Conservation (phyloP, 1,140 invertebrate species). For the Zeugodacus cucurbitae region DNA sequence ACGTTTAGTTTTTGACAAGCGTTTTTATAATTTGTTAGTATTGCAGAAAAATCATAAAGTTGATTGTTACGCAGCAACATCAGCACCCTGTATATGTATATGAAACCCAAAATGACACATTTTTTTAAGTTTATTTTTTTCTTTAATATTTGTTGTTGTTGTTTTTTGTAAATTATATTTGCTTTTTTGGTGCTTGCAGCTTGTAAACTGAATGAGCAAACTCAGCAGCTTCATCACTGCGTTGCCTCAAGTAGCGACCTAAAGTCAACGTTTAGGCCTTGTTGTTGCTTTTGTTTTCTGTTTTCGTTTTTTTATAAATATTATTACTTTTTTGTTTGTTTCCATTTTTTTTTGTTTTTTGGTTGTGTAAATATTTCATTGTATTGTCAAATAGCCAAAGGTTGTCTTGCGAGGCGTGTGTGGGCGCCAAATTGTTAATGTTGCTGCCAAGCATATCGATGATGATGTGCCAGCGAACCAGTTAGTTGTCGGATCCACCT, state of each 20-base stretch:
- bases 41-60: background rate
- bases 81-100: background rate
- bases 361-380: no score
- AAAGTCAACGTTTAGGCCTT: background rate
- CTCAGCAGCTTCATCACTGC: background rate
- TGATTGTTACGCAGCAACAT: background rate
- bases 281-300: background rate
- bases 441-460: background rate
- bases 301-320: background rate
- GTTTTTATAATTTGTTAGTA: background rate
- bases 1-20: background rate
- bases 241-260: background rate
- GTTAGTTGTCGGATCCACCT: constrained; percentile 26
- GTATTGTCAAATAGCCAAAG: constrained; percentile 6
- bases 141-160: background rate
- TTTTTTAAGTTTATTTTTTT: background rate
- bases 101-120: background rate
- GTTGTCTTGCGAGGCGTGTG: constrained; percentile 16
- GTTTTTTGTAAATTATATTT: background rate
- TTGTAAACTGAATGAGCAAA: background rate
- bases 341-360: background rate
- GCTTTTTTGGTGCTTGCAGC: background rate
- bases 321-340: background rate
- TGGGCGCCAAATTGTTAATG: constrained; percentile 19
- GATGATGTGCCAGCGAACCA: constrained; percentile 24